Evolutionary conservation across 2,888 invertebrate species (phyloP).

Genomic region (Fragum sueziense): DNA sequence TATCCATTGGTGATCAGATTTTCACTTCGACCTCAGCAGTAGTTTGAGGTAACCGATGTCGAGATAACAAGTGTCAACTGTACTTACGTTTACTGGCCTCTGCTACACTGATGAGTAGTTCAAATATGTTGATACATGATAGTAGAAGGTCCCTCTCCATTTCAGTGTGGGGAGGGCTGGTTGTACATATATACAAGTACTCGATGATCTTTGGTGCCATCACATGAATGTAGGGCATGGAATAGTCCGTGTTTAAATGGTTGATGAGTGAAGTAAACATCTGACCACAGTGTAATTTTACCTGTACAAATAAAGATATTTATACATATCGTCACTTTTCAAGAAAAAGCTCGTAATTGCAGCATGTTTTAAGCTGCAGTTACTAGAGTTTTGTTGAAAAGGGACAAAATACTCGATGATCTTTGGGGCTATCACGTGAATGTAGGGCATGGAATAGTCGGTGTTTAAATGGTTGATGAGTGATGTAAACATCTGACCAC

Average conservation of each 20-base stretch:
- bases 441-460: slow-evolving; percentile 89
- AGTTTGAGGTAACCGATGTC: too few species aligned
- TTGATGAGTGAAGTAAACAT: slow-evolving; percentile 90
- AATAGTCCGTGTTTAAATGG: slow-evolving; percentile 87
- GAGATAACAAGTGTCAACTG: too few species aligned
- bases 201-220: slow-evolving; percentile 91
- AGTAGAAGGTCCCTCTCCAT: slow-evolving; percentile 88
- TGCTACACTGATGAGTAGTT: slow-evolving; percentile 89
- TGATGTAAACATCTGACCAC: slow-evolving; percentile 90
- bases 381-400: too few species aligned
- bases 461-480: slow-evolving; percentile 89
- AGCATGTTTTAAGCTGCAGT: too few species aligned
- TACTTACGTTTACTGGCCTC: slow-evolving; percentile 91
- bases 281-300: slow-evolving; percentile 90
- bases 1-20: too few species aligned
- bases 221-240: slow-evolving; percentile 91
- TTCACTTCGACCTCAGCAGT: too few species aligned
- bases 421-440: slow-evolving; percentile 91
- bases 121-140: slow-evolving; percentile 89
- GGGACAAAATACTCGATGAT: slow-evolving; percentile 89
- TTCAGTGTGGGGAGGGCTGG: slow-evolving; percentile 86
- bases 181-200: slow-evolving; percentile 87
- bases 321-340: too few species aligned
- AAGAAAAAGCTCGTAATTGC: too few species aligned
- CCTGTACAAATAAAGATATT: slow-evolving; percentile 83